Conservation (phyloP, 2,888 invertebrate genomes). For the Himalopsyche japonica region DNA sequence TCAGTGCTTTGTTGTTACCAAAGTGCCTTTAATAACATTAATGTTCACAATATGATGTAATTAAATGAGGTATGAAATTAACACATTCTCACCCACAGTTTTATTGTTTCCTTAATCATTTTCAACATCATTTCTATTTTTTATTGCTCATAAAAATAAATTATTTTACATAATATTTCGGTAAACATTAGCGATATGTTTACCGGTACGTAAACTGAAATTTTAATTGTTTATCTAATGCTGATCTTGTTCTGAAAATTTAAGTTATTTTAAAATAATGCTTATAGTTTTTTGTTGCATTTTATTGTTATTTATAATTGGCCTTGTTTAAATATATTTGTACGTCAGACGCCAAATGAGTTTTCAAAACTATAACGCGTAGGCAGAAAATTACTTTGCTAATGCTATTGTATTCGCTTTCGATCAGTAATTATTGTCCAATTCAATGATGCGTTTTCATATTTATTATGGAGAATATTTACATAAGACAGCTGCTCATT, state of each 20-base stretch:
- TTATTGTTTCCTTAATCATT: neutral
- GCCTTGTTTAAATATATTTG: too few relatives aligned
- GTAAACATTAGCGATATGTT: neutral
- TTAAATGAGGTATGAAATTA: neutral
- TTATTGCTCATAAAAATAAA: neutral
- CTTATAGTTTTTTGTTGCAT: too few relatives aligned
- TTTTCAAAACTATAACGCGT: too few relatives aligned
- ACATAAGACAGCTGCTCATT: too few relatives aligned
- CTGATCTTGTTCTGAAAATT: neutral
- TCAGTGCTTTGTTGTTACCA: neutral
- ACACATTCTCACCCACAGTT: neutral
- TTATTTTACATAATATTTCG: neutral
- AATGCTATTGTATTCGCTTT: too few relatives aligned
- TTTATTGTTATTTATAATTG: too few relatives aligned
- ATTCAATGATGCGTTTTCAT: too few relatives aligned
- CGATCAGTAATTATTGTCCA: too few relatives aligned
- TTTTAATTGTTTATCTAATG: neutral
- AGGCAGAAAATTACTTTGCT: too few relatives aligned
- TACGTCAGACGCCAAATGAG: too few relatives aligned
- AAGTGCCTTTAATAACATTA: neutral
- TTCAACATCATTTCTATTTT: neutral
- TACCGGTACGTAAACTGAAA: neutral
- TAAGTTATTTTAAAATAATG: too few relatives aligned
- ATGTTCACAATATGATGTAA: neutral
- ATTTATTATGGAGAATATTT: too few relatives aligned